phyloP scores from a whole-genome alignment of 1,140 invertebrate genomes.

The Atta texana region DNA sequence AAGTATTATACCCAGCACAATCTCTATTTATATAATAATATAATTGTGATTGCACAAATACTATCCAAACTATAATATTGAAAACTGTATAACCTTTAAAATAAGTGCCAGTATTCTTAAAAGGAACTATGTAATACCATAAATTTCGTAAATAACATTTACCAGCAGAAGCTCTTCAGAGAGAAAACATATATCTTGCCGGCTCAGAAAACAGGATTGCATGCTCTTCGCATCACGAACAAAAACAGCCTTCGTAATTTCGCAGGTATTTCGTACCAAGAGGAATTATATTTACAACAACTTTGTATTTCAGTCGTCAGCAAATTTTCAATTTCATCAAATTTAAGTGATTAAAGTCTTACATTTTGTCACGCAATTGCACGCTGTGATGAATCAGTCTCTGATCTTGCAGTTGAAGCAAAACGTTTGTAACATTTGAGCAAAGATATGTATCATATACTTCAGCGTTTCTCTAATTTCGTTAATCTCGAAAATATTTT shows the following conservation, averaged over 20 bases:
- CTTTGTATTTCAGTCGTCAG: not conserved
- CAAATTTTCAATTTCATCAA: not conserved
- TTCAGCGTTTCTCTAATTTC: not conserved
- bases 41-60: not conserved
- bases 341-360: conserved; percentile 1
- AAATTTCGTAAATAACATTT: not conserved
- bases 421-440: conserved; percentile 63
- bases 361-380: conserved; percentile 53
- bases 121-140: not conserved
- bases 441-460: conserved; percentile 8
- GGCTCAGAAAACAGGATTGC: not conserved
- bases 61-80: conserved; percentile 14
- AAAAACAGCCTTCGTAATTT: conserved; percentile 11
- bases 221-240: conserved; percentile 7
- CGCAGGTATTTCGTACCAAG: not conserved
- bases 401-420: conserved; percentile 58
- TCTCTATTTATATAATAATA: not conserved
- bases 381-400: conserved; percentile 66
- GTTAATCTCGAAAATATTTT: not conserved
- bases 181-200: conserved; percentile 18
- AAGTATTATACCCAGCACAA: not conserved
- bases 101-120: not conserved
- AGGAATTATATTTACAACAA: conserved; percentile 15
- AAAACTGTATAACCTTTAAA: conserved; percentile 30
- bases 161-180: conserved; percentile 20